Conservation (phyloP, 2,113 vertebrate genomes). For the Antennarius striatus region DNA sequence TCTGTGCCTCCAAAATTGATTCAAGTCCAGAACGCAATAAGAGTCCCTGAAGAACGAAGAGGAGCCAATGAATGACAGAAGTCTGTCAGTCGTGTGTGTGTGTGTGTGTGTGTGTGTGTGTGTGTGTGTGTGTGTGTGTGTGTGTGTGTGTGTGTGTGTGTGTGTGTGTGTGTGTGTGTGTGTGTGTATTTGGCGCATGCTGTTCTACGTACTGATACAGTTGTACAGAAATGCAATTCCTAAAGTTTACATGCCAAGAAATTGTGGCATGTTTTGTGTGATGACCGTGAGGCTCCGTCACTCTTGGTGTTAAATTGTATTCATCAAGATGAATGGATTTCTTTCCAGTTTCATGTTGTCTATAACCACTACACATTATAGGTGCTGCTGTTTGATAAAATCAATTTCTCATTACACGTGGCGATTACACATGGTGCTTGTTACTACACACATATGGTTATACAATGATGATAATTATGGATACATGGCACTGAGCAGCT, state of each 20-base stretch:
- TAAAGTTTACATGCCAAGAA: slow-evolving; percentile 3
- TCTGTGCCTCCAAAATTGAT: slow-evolving; percentile 61
- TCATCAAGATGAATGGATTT: slow-evolving; percentile 50
- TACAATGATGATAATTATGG: no score
- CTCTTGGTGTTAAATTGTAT: neutral
- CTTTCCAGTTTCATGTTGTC: slow-evolving; percentile 32
- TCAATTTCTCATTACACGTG: slow-evolving; percentile 32
- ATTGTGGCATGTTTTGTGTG: neutral
- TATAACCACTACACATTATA: slow-evolving; percentile 48
- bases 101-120: neutral
- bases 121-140: neutral
- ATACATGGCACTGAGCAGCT: no score
- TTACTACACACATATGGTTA: neutral
- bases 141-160: neutral
- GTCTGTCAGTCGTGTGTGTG: slow-evolving; percentile 51
- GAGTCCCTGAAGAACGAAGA: slow-evolving; percentile 54
- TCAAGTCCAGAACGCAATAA: slow-evolving; percentile 69
- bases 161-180: neutral
- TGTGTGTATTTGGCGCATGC: neutral
- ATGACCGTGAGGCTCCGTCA: neutral
- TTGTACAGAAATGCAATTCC: neutral
- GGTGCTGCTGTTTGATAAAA: slow-evolving; percentile 39
- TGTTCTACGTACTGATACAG: neutral
- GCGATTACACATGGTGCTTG: slow-evolving; percentile 20
- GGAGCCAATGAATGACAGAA: slow-evolving; percentile 57